Conservation (phyloP, 2,113 vertebrate species). For the Semnornis frantzii region DNA sequence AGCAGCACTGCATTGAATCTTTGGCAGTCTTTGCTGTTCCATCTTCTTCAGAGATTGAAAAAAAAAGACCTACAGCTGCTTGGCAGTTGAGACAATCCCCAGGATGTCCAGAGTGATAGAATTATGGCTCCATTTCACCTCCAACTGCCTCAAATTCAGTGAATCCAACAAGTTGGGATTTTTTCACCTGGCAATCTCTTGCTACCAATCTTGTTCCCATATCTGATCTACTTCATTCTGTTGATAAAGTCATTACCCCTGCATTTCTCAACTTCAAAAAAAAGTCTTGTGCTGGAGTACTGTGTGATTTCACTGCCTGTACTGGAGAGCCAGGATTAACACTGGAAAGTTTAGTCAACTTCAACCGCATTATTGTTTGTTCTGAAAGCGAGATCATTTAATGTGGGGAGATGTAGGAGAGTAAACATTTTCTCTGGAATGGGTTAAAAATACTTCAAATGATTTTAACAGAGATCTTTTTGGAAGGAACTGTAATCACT, state of each 20-base stretch:
- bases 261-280: neutral
- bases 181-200: neutral
- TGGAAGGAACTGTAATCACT: neutral
- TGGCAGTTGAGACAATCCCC: neutral
- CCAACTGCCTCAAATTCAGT: neutral
- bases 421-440: neutral
- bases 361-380: neutral
- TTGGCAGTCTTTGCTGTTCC: neutral
- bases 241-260: neutral
- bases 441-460: neutral
- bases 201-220: neutral
- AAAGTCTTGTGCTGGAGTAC: neutral
- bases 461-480: neutral
- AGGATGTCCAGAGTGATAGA: neutral
- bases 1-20: neutral
- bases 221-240: neutral
- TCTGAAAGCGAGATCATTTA: neutral
- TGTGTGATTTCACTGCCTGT: neutral
- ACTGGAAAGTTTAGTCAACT: neutral
- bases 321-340: neutral
- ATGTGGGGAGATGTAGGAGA: too few species aligned
- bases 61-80: neutral
- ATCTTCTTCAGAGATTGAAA: neutral
- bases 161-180: neutral
- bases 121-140: accelerated